phyloP scores from a whole-genome alignment of 2,888 invertebrate genomes.

The Brassicogethes aeneus region DNA sequence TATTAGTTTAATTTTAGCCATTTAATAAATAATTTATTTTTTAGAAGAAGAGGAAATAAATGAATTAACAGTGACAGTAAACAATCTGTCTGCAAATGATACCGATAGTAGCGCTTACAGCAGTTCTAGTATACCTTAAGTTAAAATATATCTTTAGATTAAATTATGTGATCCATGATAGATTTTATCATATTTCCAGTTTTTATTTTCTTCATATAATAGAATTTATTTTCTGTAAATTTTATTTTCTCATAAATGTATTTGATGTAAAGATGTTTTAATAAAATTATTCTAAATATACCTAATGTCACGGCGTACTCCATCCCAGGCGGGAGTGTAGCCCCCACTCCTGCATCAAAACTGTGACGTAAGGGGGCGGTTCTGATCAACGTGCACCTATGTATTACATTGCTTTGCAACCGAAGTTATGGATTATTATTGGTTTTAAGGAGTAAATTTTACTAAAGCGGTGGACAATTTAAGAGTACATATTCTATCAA shows the following conservation, averaged over 20 bases:
- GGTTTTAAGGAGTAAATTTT: no score
- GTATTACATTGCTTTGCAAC: no score
- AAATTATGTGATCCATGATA: neutral
- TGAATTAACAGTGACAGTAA: constrained; percentile 21
- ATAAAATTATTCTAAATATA: neutral
- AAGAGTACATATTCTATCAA: no score
- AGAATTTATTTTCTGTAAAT: neutral
- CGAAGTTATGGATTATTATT: no score
- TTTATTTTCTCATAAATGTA: no score
- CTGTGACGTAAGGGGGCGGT: no score
- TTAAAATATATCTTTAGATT: neutral
- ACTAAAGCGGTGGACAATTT: no score
- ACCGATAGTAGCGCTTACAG: constrained; percentile 36
- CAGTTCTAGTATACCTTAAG: constrained; percentile 28
- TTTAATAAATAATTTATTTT: constrained; percentile 5
- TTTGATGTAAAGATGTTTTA: neutral
- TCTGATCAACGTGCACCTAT: no score
- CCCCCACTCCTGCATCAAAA: no score
- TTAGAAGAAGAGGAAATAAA: constrained; percentile 26
- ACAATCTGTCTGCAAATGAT: constrained; percentile 21
- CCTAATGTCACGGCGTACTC: no score
- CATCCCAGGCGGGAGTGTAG: no score
- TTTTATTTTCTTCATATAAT: neutral
- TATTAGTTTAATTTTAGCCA: neutral
- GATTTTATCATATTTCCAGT: neutral